phyloP scores from a whole-genome alignment of 1,140 invertebrate species.

The Xylocopa sonorina region DNA sequence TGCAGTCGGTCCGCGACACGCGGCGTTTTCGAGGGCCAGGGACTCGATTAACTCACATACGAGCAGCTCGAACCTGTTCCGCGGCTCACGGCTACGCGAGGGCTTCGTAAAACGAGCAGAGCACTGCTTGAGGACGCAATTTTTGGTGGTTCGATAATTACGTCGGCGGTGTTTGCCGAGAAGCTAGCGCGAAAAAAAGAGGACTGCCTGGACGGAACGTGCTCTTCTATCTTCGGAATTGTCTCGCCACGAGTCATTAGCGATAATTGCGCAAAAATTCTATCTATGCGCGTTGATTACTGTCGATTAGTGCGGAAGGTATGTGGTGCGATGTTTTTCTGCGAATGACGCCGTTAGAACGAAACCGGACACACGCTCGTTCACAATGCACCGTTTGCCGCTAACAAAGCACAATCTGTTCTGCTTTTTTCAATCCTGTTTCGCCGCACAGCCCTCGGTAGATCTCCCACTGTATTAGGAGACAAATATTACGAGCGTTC shows the following conservation, averaged over 20 bases:
- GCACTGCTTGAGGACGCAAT: background rate
- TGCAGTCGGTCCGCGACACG: background rate
- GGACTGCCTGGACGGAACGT: too few relatives aligned
- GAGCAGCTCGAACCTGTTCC: constrained; percentile 29
- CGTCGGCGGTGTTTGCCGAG: background rate
- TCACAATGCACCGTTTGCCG: too few relatives aligned
- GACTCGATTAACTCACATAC: constrained; percentile 14
- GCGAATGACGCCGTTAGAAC: too few relatives aligned
- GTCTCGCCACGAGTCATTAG: background rate
- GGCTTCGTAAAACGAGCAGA: constrained; percentile 25
- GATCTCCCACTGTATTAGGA: background rate
- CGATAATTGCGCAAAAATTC: background rate
- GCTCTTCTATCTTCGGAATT: background rate
- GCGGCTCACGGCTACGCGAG: background rate
- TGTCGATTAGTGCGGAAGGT: background rate
- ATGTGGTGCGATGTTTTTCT: too few relatives aligned
- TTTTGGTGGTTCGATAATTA: constrained; percentile 6
- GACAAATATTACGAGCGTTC: background rate
- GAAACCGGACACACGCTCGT: too few relatives aligned
- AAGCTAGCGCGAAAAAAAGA: background rate
- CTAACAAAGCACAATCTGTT: background rate
- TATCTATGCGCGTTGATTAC: background rate
- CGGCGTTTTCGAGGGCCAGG: background rate
- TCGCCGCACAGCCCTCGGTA: background rate
- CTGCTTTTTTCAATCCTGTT: too few relatives aligned